These are phyloP conservation scores for Raja brachyura DNA, from an alignment of 2,113 vertebrate genomes.

Conservation along the genomic window DNA sequence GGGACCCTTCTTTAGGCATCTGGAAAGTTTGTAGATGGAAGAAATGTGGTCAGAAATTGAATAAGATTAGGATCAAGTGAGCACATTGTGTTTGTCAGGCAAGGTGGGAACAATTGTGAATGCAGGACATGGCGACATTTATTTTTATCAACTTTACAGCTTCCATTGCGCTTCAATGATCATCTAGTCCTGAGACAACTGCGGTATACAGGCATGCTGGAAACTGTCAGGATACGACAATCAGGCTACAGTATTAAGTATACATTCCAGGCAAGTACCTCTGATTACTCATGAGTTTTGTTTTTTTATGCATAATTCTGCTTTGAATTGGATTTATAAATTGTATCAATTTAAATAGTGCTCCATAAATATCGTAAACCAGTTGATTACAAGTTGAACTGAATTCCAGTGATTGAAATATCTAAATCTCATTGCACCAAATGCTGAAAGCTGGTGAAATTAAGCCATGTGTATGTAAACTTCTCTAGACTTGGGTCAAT, in stretches of 20 bases:
- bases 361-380: no score
- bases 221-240: conserved; percentile 90
- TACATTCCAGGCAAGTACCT: conserved; percentile 75
- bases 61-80: background rate
- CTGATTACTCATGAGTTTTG: background rate
- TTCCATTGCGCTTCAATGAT: conserved; percentile 83
- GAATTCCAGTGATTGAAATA: background rate
- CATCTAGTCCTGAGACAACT: conserved; percentile 88
- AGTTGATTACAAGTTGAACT: background rate
- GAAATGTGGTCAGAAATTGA: background rate
- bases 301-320: background rate
- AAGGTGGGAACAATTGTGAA: background rate
- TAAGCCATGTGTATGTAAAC: background rate
- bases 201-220: conserved; percentile 94
- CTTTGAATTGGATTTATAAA: background rate
- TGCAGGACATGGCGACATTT: background rate
- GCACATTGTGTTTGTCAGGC: no score
- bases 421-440: background rate
- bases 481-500: background rate
- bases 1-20: no score
- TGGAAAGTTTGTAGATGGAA: background rate
- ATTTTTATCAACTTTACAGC: conserved; percentile 55
- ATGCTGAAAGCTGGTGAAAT: background rate
- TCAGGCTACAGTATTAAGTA: conserved; percentile 95
- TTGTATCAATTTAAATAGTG: background rate